Conservation (phyloP, 2,888 invertebrate species). For the Cactoblastis cactorum region DNA sequence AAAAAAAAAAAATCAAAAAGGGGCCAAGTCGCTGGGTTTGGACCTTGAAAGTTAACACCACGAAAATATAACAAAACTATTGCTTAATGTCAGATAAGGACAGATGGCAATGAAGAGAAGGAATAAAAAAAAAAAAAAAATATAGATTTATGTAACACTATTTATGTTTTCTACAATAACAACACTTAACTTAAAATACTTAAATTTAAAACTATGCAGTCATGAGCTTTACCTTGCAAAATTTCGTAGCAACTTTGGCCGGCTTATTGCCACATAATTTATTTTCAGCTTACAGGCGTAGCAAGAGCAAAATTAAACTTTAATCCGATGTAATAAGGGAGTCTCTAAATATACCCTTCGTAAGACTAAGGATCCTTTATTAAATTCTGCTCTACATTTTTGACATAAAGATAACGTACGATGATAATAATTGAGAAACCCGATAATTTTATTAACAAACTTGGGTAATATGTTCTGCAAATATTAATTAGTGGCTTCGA, state of each 20-base stretch:
- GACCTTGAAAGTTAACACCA: too few relatives aligned
- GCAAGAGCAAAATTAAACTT: slow-evolving; percentile 9
- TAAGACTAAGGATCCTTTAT: slow-evolving; percentile 21
- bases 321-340: not conserved
- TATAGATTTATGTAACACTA: not conserved
- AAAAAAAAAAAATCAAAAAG: too few relatives aligned
- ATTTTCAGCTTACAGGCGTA: slow-evolving; percentile 22
- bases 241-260: slow-evolving; percentile 21
- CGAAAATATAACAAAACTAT: too few relatives aligned
- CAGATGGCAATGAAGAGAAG: not conserved
- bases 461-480: slow-evolving; percentile 1
- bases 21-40: too few relatives aligned
- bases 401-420: slow-evolving; percentile 15
- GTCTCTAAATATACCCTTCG: slow-evolving; percentile 1
- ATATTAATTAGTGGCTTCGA: not conserved
- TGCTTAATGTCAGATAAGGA: too few relatives aligned
- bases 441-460: slow-evolving; percentile 10
- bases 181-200: slow-evolving; percentile 11
- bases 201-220: slow-evolving; percentile 18
- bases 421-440: slow-evolving; percentile 2
- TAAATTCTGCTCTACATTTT: slow-evolving; percentile 24
- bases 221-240: slow-evolving; percentile 21
- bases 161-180: not conserved
- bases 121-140: not conserved
- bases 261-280: slow-evolving; percentile 24